Conservation (phyloP, 2,113 vertebrate genomes). For the Sapayoa aenigma region DNA sequence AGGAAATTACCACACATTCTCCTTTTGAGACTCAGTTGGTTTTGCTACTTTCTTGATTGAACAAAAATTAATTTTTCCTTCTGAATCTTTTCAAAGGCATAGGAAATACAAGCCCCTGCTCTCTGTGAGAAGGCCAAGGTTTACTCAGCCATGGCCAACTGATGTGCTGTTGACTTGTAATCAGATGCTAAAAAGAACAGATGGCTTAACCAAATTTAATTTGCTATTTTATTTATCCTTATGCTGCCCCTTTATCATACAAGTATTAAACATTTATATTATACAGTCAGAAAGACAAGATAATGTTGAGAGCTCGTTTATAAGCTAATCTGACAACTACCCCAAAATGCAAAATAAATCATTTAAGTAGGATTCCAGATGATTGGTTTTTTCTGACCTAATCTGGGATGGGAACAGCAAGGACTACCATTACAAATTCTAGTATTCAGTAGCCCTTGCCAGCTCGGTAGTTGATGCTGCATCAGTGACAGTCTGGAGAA, state of each 20-base stretch:
- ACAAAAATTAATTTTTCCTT: not conserved
- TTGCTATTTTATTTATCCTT: slow-evolving; percentile 65
- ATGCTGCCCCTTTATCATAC: slow-evolving; percentile 20
- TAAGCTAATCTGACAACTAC: slow-evolving; percentile 21
- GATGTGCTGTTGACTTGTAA: slow-evolving; percentile 40
- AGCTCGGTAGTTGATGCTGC: not conserved
- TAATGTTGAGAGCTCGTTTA: slow-evolving; percentile 17
- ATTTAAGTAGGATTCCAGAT: not conserved
- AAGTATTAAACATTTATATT: slow-evolving; percentile 26
- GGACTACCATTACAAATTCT: not conserved
- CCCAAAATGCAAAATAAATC: slow-evolving; percentile 1
- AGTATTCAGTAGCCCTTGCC: not conserved
- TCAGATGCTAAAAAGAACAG: slow-evolving; percentile 61
- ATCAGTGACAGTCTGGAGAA: not conserved
- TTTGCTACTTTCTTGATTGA: slow-evolving; percentile 44
- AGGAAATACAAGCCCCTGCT: not conserved
- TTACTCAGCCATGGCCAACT: slow-evolving; percentile 24
- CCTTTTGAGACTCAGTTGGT: not conserved
- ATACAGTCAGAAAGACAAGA: slow-evolving; percentile 1
- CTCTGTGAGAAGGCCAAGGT: not conserved
- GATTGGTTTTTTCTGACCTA: not conserved
- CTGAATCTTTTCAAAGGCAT: slow-evolving; percentile 7
- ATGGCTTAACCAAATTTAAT: slow-evolving; percentile 70
- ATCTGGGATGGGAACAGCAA: not conserved
- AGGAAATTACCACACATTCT: not conserved